Evolutionary conservation across 2,888 invertebrate species (phyloP).

Genomic region (Azorinus chamasolen): DNA sequence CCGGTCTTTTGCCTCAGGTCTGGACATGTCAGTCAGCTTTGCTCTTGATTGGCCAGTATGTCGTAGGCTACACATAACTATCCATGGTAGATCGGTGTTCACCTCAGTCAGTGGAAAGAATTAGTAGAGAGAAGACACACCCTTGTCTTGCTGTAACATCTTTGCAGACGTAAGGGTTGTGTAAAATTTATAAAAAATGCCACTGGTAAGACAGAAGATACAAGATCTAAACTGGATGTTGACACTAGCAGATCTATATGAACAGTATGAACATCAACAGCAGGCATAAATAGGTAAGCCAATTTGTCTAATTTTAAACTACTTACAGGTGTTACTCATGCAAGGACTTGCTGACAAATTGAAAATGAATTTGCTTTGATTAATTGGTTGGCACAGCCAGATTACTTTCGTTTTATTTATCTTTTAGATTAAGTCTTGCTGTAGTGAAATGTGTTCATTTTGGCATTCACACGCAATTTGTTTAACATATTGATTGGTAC

Average conservation of each 20-base stretch:
- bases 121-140: conserved; percentile 49
- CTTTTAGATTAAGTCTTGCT: background rate
- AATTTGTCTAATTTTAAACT: background rate
- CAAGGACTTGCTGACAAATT: background rate
- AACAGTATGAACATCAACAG: conserved; percentile 1
- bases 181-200: conserved; percentile 37
- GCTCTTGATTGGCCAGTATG: conserved; percentile 52
- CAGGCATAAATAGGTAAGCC: background rate
- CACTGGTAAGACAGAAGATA: conserved; percentile 45
- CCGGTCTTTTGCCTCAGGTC: conserved; percentile 64
- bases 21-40: conserved; percentile 44
- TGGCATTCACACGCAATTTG: no score
- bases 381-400: conserved; percentile 30
- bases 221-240: conserved; percentile 64
- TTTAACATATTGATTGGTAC: background rate
- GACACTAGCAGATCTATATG: conserved; percentile 48
- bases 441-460: no score
- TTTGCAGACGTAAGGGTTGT: conserved; percentile 55
- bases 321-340: conserved; percentile 5
- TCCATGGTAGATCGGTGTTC: conserved; percentile 63
- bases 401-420: conserved; percentile 4
- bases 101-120: conserved; percentile 61
- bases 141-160: conserved; percentile 63
- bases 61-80: conserved; percentile 56
- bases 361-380: conserved; percentile 22